These are phyloP conservation scores for Parascotia fuliginaria DNA, from an alignment of 2,888 invertebrate species.

Conservation along the genomic window DNA sequence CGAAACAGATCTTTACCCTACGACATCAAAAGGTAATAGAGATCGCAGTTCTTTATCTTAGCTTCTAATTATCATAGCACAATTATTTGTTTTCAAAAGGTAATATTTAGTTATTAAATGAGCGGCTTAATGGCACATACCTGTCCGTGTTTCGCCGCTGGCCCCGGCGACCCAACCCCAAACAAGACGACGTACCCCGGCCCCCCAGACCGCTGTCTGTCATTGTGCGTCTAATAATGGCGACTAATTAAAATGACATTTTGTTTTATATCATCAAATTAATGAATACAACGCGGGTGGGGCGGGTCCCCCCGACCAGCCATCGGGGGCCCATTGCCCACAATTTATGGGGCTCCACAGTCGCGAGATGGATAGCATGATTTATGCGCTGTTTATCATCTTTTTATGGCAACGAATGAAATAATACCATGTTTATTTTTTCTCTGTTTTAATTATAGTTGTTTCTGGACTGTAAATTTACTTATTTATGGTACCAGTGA, in stretches of 20 bases:
- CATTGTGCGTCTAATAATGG: conserved; percentile 67
- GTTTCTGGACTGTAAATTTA: conserved; percentile 45
- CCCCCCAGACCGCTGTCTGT: conserved; percentile 58
- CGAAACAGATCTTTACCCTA: too few relatives aligned
- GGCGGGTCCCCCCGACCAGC: conserved; percentile 27
- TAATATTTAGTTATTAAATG: background rate
- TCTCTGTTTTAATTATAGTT: conserved; percentile 50
- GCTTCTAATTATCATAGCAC: too few relatives aligned
- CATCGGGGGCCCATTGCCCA: conserved; percentile 47
- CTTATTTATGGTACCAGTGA: conserved; percentile 42
- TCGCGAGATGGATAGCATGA: conserved; percentile 67
- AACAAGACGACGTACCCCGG: conserved; percentile 57
- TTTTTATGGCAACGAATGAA: conserved; percentile 62
- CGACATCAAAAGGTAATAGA: too few relatives aligned
- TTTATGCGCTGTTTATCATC: conserved; percentile 67
- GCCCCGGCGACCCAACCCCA: conserved; percentile 44
- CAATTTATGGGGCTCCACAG: conserved; percentile 51
- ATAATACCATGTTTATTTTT: conserved; percentile 52
- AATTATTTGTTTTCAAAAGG: too few relatives aligned
- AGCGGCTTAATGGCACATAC: conserved; percentile 3
- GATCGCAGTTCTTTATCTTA: too few relatives aligned
- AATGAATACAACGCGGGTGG: conserved; percentile 57
- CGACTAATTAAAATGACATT: conserved; percentile 73
- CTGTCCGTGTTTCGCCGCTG: conserved; percentile 25
- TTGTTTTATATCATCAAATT: conserved; percentile 76